Evolutionary conservation across 2,113 vertebrate species (phyloP), one percentile per base, ranked within the genome.

Genomic region (Leuciscus idus): DNA sequence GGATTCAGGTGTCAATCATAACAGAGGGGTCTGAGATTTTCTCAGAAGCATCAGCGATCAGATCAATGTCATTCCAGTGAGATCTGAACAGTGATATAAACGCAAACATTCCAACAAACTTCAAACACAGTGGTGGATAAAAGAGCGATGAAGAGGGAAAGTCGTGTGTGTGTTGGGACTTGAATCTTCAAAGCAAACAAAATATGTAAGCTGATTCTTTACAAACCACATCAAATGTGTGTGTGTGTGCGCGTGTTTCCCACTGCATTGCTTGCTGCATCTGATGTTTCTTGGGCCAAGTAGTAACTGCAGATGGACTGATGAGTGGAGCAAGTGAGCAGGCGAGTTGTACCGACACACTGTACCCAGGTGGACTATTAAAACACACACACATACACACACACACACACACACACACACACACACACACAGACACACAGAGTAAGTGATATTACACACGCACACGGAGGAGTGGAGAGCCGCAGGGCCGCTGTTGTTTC

Each of bases 141-240:
- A 94, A 95, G 91, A 92, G 81, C 2, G 50, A 61, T 78, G 89
- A 77, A 76, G 66, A 89, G 89, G 87, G 87, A 86, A 36, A 72
- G 57, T 55, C 3, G 46, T 43, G 81, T 78, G 28, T 91, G 88
- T 91, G 89, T 87, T 90, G 90, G 83, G 6, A 79, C 36, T 68
- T 75, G 33, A 84, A 64, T 91, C 94, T 94, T 95, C 94, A 95
- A 95, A 95, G 94, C 88, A 52, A 88, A 76, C 89, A 81, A 93
- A 92, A 91, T 30, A 93, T 95, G 93, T 93, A 91, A 94, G 93
- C 87, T 88, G n/a, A 84, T 89, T 90, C 94, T 93, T 93, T 70
- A 87, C 91, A 92, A 93, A 94, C 94, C 94, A 95, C 94, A 94
- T 95, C 94, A 95, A 95, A 95, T 90, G 89, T 83, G 77, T 84